These are phyloP conservation scores for Papilio polyxenes DNA, from an alignment of 1,140 invertebrate species.

Conservation along the genomic window DNA sequence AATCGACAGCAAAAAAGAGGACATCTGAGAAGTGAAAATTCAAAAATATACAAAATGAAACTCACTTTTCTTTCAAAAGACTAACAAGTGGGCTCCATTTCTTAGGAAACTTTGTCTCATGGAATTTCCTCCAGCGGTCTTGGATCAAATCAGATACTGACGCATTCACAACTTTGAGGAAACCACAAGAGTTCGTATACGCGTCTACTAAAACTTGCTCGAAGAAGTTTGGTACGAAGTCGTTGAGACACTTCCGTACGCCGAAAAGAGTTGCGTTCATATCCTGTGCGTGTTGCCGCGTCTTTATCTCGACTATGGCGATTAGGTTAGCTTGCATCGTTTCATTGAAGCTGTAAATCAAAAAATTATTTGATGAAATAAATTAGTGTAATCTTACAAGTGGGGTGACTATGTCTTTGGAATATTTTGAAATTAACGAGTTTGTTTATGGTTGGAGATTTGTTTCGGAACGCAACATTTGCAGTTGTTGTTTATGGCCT, in stretches of 20 bases:
- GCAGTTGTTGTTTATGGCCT: too few relatives aligned
- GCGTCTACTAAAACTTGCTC: slow-evolving; percentile 64
- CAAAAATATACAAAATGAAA: background rate
- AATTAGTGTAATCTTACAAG: too few relatives aligned
- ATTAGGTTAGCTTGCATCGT: slow-evolving; percentile 71
- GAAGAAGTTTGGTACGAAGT: slow-evolving; percentile 71
- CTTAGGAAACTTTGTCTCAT: slow-evolving; percentile 57
- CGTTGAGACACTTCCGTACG: slow-evolving; percentile 62
- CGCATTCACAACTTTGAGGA: slow-evolving; percentile 63
- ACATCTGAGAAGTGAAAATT: background rate
- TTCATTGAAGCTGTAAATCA: slow-evolving; percentile 66
- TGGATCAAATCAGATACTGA: slow-evolving; percentile 63
- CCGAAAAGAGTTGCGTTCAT: slow-evolving; percentile 64
- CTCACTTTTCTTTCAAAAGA: slow-evolving; percentile 66
- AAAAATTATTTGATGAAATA: background rate
- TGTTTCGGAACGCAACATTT: too few relatives aligned
- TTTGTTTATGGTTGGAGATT: too few relatives aligned
- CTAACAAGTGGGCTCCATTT: slow-evolving; percentile 67
- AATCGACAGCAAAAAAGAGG: background rate
- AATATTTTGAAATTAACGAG: too few relatives aligned
- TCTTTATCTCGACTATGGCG: slow-evolving; percentile 71
- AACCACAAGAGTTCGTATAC: slow-evolving; percentile 65
- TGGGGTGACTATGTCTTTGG: too few relatives aligned
- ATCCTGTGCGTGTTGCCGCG: slow-evolving; percentile 62
- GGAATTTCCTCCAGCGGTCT: slow-evolving; percentile 62